Conservation (phyloP, 2,113 vertebrate genomes). For the Argyrosomus japonicus region DNA sequence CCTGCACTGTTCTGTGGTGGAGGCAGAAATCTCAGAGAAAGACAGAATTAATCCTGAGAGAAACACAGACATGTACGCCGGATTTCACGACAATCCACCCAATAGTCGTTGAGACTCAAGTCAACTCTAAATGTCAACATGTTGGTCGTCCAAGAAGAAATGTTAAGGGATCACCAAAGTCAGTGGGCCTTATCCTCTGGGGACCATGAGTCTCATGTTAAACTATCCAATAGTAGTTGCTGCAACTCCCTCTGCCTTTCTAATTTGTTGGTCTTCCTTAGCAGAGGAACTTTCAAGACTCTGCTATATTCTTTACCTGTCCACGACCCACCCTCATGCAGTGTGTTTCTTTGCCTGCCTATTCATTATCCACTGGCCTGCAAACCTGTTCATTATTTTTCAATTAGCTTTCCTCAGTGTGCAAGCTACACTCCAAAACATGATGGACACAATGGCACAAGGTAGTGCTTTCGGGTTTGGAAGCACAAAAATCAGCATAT, state of each 20-base stretch:
- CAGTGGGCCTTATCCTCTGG: too few species aligned
- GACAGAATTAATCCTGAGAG: too few species aligned
- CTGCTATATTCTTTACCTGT: neutral
- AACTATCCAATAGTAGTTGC: neutral
- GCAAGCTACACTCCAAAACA: neutral
- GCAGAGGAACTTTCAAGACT: too few species aligned
- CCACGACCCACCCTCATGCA: neutral
- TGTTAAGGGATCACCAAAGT: too few species aligned
- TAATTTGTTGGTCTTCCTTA: too few species aligned
- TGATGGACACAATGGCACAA: neutral
- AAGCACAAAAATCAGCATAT: neutral
- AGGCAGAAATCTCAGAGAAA: neutral
- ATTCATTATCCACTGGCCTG: neutral
- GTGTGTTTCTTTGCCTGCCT: neutral
- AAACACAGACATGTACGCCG: too few species aligned
- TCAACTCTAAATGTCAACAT: too few species aligned
- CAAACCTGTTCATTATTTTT: neutral
- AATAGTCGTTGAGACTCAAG: too few species aligned
- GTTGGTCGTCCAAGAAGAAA: too few species aligned
- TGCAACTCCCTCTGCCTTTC: too few species aligned
- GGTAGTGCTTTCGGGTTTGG: neutral
- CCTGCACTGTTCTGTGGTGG: neutral
- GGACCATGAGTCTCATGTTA: too few species aligned
- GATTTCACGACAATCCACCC: too few species aligned
- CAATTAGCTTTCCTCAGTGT: neutral